Base-by-base conservation (phyloP, 2,888 invertebrate species). In the Euplagia quadripunctaria region DNA sequence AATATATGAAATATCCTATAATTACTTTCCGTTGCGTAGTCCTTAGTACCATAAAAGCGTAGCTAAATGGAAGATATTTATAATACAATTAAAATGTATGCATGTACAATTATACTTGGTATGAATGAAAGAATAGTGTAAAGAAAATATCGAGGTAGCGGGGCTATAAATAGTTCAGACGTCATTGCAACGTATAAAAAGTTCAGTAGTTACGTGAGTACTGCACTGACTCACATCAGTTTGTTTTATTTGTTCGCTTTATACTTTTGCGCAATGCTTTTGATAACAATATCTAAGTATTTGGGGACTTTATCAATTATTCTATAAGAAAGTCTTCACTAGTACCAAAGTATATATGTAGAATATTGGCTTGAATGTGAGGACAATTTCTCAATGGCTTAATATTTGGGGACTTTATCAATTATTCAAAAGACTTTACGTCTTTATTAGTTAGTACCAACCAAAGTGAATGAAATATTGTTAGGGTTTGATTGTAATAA, bases 91-190 rank as follows among this genome's bases (percentile, higher is more conserved):
- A 31, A 31, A 31, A 31, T 31, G 31, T 31, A 31, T 31, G 31
- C 31, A 49, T 20, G 31, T 49, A 49, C 16, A 31, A 31, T 49
- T 49, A 55, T 20, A 42, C 5, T n/a, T n/a, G 31, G 41, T n/a
- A 17, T 55, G 17, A 64, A 31, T 43, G 43, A 66, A 64, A 78
- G 61, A 66, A 72, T 70, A 51, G 63, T 42, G 68, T 71, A 80
- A 76, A 76, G 74, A 77, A 77, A 74, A 68, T 49, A 77, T 43
- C 76, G 72, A 68, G 71, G 68, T 67, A 80, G 64, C 55, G n/a
- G 41, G 52, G 58, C 70, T 83, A 83, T 78, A 77, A 80, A 83
- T 83, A 83, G 70, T 43, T 70, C 73, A 82, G 83, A 83, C 83
- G 77, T 82, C 82, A 77, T 75, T 61, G 75, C 76, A 82, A 80